phyloP scores from a whole-genome alignment of 2,888 invertebrate species.

The Epinotia nisella region DNA sequence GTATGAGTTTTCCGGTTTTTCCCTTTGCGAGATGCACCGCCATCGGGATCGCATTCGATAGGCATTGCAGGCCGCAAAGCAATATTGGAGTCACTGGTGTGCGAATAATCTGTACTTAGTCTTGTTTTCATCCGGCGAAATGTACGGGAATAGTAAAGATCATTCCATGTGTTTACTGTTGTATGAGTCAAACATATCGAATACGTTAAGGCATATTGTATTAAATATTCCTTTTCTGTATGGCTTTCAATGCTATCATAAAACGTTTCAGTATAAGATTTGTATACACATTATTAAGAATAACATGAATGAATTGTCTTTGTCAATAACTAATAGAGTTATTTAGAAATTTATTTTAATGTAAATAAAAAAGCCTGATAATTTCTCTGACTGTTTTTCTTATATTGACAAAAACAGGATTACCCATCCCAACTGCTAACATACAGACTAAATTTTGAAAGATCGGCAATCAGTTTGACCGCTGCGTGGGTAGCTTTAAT shows the following conservation, averaged over 20 bases:
- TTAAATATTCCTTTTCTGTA: too few relatives aligned
- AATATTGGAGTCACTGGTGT: slow-evolving; percentile 47
- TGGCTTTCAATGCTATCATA: too few relatives aligned
- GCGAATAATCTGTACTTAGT: slow-evolving; percentile 38
- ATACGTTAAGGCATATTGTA: background rate
- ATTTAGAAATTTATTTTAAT: too few relatives aligned
- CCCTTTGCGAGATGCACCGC: slow-evolving; percentile 45
- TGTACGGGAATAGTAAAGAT: slow-evolving; percentile 24
- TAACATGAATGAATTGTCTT: too few relatives aligned
- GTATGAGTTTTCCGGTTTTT: slow-evolving; percentile 54
- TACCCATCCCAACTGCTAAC: too few relatives aligned
- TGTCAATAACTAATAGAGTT: too few relatives aligned
- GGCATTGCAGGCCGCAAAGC: slow-evolving; percentile 37
- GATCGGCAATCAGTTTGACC: slow-evolving; percentile 1
- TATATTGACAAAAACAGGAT: too few relatives aligned
- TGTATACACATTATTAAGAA: too few relatives aligned
- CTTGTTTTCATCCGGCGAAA: slow-evolving; percentile 18
- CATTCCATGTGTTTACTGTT: slow-evolving; percentile 7
- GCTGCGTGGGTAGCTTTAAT: slow-evolving; percentile 9
- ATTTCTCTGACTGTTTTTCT: too few relatives aligned
- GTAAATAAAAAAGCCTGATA: too few relatives aligned
- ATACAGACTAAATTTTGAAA: background rate
- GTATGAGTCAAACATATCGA: background rate
- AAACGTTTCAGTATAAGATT: too few relatives aligned
- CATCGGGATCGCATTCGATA: slow-evolving; percentile 43